Conservation (phyloP, 2,113 vertebrate species). For the Manacus vitellinus region DNA sequence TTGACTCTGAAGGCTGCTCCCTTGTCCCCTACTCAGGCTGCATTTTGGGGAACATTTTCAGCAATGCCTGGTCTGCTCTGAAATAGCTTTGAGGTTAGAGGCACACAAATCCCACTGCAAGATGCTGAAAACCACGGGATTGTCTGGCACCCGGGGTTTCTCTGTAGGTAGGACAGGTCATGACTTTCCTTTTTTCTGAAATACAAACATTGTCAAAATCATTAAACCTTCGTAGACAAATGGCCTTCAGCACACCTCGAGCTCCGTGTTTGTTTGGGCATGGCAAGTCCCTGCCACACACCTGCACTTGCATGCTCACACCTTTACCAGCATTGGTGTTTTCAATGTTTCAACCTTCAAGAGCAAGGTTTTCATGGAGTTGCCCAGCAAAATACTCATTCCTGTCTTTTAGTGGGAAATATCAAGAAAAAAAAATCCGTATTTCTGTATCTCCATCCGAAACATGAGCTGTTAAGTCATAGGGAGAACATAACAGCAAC, state of each 20-base stretch:
- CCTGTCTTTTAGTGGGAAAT: neutral
- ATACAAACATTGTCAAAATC: neutral
- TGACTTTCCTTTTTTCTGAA: neutral
- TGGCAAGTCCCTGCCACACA: neutral
- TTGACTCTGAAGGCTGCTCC: neutral
- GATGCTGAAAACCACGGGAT: neutral
- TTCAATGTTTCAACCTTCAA: neutral
- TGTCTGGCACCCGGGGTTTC: neutral
- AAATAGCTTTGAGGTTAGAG: neutral
- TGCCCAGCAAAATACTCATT: neutral
- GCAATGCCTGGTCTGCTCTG: neutral
- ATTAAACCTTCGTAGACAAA: neutral
- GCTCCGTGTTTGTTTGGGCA: neutral
- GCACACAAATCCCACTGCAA: neutral
- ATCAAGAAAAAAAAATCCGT: neutral
- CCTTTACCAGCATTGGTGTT: neutral
- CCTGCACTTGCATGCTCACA: fast-evolving
- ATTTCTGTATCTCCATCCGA: fast-evolving
- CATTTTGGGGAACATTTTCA: neutral
- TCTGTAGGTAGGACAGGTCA: neutral
- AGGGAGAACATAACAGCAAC: neutral
- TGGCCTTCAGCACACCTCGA: neutral
- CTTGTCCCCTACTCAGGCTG: neutral
- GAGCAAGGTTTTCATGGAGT: fast-evolving
- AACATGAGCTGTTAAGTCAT: neutral